phyloP scores from a whole-genome alignment of 2,113 vertebrate species.

The Pseudorectes ferrugineus region DNA sequence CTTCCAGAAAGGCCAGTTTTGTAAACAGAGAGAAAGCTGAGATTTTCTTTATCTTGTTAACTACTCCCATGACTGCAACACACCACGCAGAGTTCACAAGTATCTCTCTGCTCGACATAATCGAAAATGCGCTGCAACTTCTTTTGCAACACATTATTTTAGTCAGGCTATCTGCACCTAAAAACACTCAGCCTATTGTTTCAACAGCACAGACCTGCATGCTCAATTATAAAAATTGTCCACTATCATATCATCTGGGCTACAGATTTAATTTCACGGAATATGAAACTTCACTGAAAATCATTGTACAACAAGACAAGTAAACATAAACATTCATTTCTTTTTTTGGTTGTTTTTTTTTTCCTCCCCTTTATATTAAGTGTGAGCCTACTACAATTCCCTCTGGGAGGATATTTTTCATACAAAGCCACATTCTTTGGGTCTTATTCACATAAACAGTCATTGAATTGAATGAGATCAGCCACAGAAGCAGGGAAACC shows the following conservation, averaged over 20 bases:
- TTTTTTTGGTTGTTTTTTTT: neutral
- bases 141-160: neutral
- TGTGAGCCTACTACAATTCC: neutral
- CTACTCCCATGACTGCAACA: neutral
- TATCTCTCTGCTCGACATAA: neutral
- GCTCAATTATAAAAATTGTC: conserved; percentile 1
- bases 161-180: neutral
- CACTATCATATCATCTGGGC: conserved; percentile 32
- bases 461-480: neutral
- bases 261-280: conserved; percentile 49
- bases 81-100: neutral
- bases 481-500: neutral
- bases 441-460: neutral
- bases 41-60: conserved; percentile 12
- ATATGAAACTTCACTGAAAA: conserved; percentile 12
- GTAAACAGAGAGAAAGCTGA: neutral
- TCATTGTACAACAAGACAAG: neutral
- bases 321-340: neutral
- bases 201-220: neutral
- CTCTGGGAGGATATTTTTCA: neutral
- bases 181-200: conserved; percentile 62
- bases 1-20: neutral
- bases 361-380: neutral
- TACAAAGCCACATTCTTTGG: neutral
- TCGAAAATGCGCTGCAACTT: neutral